These are phyloP conservation scores for Plecturocebus donacophilus DNA, from an alignment of 2,113 vertebrate species.

Conservation along the genomic window DNA sequence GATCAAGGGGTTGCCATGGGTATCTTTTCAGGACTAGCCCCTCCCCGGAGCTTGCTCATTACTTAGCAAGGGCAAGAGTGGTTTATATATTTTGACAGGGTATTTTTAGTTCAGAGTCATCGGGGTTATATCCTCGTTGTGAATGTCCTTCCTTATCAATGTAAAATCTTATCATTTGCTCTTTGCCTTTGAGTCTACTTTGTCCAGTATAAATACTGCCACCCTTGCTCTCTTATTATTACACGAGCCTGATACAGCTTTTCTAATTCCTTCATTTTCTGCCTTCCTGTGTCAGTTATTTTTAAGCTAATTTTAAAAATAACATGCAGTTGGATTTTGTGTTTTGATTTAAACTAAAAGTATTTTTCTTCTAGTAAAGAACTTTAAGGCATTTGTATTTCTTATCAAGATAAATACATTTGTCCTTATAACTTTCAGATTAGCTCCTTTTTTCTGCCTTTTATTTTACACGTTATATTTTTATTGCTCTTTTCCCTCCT, in stretches of 20 bases:
- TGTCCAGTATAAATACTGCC: not conserved
- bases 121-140: not conserved
- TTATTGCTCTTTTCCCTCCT: not conserved
- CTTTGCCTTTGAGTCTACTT: not conserved
- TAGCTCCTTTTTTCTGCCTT: not conserved
- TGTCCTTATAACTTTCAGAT: conserved; percentile 21
- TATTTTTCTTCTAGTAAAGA: not conserved
- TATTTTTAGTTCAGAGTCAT: not conserved
- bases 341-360: conserved; percentile 5
- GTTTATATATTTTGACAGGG: not conserved
- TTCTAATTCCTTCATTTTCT: not conserved
- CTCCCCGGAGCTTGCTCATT: not conserved
- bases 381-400: not conserved
- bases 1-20: not conserved
- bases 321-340: not conserved
- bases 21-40: not conserved
- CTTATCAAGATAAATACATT: not conserved
- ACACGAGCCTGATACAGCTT: not conserved
- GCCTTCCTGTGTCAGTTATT: not conserved
- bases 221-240: not conserved
- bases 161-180: not conserved
- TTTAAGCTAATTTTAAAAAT: not conserved
- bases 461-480: not conserved
- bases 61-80: not conserved
- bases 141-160: not conserved